Percentiles rank a stretch among this genome's conserved stretches.
phyloP scores from a whole-genome alignment of 2,888 invertebrate genomes.

The Eupeodes luniger region DNA sequence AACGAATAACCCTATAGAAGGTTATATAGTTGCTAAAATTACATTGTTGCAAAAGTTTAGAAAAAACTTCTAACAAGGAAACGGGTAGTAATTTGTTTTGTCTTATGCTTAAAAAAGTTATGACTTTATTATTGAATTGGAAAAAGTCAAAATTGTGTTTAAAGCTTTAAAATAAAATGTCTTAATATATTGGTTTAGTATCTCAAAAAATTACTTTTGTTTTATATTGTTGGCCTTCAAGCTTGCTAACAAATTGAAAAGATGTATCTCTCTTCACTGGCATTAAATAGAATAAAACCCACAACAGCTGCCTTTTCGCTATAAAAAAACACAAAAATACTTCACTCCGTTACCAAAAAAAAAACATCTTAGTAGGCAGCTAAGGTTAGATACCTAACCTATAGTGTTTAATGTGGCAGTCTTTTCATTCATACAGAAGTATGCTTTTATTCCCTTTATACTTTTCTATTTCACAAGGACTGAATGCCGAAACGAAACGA shows the following conservation, averaged over 20 bases:
- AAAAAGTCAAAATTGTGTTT: background rate
- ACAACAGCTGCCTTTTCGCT: constrained; percentile 45
- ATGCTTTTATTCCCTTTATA: constrained; percentile 22
- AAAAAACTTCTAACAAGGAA: too few relatives aligned
- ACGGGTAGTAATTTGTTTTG: too few relatives aligned
- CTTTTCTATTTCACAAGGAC: background rate
- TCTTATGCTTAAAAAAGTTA: too few relatives aligned
- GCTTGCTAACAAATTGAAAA: constrained; percentile 8
- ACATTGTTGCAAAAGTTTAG: too few relatives aligned
- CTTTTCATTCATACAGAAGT: constrained; percentile 43
- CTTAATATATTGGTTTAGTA: constrained; percentile 26
- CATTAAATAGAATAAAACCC: constrained; percentile 28
- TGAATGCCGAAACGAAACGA: too few relatives aligned
- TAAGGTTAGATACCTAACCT: constrained; percentile 3
- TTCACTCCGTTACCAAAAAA: background rate
- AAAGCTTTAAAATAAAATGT: constrained; percentile 32
- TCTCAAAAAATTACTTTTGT: constrained; percentile 40
- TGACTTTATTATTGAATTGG: background rate
- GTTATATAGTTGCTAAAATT: too few relatives aligned
- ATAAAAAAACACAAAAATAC: constrained; percentile 57
- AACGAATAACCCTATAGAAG: too few relatives aligned
- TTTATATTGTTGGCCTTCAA: constrained; percentile 57
- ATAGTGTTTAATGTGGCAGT: constrained; percentile 32
- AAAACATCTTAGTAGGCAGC: background rate
- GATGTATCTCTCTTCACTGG: constrained; percentile 22